phyloP scores from a whole-genome alignment of 2,888 invertebrate genomes.

The Amblyteles armatorius region DNA sequence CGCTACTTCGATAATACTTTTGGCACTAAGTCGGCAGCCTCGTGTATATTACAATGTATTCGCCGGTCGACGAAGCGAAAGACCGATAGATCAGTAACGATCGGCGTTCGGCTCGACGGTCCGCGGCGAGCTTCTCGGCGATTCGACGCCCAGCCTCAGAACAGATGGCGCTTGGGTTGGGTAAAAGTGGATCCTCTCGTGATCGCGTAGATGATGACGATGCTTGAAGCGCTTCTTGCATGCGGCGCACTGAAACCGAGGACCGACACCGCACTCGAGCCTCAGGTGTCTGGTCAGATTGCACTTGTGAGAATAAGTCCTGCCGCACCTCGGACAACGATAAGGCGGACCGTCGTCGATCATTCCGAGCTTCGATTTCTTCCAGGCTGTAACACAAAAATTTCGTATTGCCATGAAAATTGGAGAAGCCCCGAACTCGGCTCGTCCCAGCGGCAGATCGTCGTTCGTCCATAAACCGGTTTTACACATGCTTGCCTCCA shows the following conservation, averaged over 20 bases:
- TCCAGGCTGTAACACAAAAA: constrained; percentile 70
- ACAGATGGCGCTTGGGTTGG: background rate
- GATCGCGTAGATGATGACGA: constrained; percentile 83
- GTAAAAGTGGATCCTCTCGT: constrained; percentile 78
- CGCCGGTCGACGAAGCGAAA: background rate
- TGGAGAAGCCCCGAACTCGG: background rate
- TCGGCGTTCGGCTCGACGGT: constrained; percentile 9
- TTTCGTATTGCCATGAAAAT: constrained; percentile 48
- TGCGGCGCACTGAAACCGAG: constrained; percentile 79
- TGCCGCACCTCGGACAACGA: constrained; percentile 79
- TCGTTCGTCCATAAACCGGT: too few relatives aligned
- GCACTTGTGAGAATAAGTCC: constrained; percentile 81
- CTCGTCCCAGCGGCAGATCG: background rate
- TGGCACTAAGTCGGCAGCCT: constrained; percentile 71
- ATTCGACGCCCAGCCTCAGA: constrained; percentile 9
- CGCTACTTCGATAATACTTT: constrained; percentile 55
- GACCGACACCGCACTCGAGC: constrained; percentile 82
- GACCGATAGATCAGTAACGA: constrained; percentile 23
- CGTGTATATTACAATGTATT: constrained; percentile 19
- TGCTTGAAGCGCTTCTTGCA: constrained; percentile 83
- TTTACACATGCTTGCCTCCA: too few relatives aligned
- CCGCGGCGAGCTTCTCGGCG: constrained; percentile 15
- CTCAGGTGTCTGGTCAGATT: constrained; percentile 81
- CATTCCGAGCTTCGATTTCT: constrained; percentile 68
- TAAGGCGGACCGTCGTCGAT: constrained; percentile 78